phyloP scores from a whole-genome alignment of 2,113 vertebrate genomes.

The Prochilodus magdalenae region DNA sequence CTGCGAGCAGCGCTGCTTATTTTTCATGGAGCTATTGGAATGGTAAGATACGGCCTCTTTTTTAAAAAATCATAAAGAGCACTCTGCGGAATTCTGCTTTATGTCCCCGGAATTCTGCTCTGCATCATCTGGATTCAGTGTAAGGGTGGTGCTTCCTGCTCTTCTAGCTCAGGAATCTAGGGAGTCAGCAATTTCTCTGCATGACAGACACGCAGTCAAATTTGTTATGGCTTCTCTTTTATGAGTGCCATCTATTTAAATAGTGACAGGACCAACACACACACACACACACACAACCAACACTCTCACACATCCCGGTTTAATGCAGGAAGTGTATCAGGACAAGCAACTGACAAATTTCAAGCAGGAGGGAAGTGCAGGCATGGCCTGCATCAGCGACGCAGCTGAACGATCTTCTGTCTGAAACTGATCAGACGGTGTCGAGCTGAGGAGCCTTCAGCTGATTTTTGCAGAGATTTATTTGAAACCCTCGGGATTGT shows the following conservation, averaged over 20 bases:
- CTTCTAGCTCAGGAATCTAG: constrained; percentile 40
- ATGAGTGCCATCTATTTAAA: constrained; percentile 48
- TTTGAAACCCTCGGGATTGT: background rate
- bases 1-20: background rate
- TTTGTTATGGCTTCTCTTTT: constrained; percentile 51
- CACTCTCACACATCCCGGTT: background rate
- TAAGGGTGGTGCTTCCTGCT: background rate
- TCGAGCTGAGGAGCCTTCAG: background rate
- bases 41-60: background rate
- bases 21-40: background rate
- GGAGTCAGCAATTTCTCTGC: constrained; percentile 52
- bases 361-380: background rate
- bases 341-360: background rate
- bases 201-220: constrained; percentile 46
- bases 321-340: background rate
- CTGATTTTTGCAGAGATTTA: background rate
- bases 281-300: background rate
- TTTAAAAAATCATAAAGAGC: background rate
- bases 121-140: constrained; percentile 9
- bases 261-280: constrained; percentile 29
- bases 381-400: background rate
- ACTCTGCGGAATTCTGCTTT: background rate
- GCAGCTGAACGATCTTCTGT: background rate
- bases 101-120: background rate
- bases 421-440: background rate